Evolutionary conservation across 2,797 vertebrate genomes (phyloP), one percentile per base, ranked within the genome.

Genomic region (Falco naumanni): DNA sequence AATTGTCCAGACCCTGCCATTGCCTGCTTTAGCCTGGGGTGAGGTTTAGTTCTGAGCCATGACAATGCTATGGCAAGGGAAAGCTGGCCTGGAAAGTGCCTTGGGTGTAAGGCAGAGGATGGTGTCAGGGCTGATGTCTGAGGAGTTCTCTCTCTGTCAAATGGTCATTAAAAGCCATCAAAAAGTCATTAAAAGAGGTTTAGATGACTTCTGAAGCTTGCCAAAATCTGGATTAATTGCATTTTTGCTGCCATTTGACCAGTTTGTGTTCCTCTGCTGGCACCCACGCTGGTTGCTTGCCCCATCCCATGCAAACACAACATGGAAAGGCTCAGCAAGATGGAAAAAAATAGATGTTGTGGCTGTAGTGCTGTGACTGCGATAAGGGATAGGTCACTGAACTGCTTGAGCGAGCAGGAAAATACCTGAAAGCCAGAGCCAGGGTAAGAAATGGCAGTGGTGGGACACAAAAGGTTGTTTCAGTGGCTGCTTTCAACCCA

Each of bases 251-350:
- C 22, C 20, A 11, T 56, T 68, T 45, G n/a, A 31, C 8, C 9
- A 12, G 33, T 69, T 68, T 63, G 33, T 69, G 41, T n/a, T 33
- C 22, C 14, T 66, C n/a, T 50, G 72, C 22, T 34, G 54, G 54
- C 60, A 29, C 11, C 47, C 66, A 16, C 0, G 4, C n/a, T 61
- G n/a, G 14, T 24, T 45, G 28, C 29, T n/a, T 26, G 37, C 51
- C 50, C 33, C 45, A 11, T 16, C n/a, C 16, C 1, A 0, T 25
- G 43, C 19, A n/a, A 68, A 54, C n/a, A 47, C n/a, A 16, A 4
- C 1, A 16, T 1, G 3, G 28, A 47, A 76, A 37, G 7, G 24
- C 16, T 75, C 69, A 81, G 43, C 24, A 69, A 68, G 41, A 5
- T 51, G 43, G 50, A 39, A 45, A 69, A 47, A 43, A 17, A 22